Percentiles rank a stretch among this genome's conserved stretches.
These are phyloP conservation scores for Graptemys geographica DNA, from an alignment of 2,797 vertebrate genomes.

Conservation along the genomic window DNA sequence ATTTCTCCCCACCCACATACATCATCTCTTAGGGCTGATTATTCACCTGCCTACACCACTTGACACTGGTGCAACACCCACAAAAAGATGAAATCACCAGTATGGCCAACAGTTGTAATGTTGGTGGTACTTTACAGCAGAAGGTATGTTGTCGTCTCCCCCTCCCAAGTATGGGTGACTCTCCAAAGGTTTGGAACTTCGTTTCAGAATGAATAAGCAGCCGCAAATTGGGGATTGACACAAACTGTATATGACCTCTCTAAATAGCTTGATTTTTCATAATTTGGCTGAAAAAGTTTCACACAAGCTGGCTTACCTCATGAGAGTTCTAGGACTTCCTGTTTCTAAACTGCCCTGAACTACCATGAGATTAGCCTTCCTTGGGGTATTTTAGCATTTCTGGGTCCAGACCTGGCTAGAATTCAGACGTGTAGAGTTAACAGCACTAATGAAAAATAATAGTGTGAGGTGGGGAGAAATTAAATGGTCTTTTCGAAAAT, in stretches of 20 bases:
- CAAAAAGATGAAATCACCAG: background rate
- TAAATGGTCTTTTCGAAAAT: constrained; percentile 24
- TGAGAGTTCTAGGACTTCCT: constrained; percentile 15
- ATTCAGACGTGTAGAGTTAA: constrained; percentile 26
- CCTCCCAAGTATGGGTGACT: background rate
- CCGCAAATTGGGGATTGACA: background rate
- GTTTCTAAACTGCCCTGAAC: constrained; percentile 15
- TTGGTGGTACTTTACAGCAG: background rate
- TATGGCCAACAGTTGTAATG: background rate
- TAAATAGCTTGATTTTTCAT: background rate
- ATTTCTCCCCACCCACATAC: background rate
- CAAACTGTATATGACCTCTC: background rate
- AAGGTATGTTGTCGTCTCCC: background rate
- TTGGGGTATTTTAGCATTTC: background rate
- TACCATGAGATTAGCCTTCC: background rate
- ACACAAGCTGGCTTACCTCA: background rate
- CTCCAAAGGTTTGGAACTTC: background rate
- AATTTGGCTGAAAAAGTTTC: background rate
- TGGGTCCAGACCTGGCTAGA: constrained; percentile 22
- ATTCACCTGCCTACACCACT: background rate
- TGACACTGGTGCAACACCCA: background rate
- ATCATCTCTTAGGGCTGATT: background rate
- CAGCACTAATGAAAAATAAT: background rate
- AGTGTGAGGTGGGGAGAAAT: background rate
- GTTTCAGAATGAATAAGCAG: background rate